Percentiles rank a stretch among this genome's conserved stretches.
Evolutionary conservation across 2,113 vertebrate genomes (phyloP).

Genomic region (Electrona antarctica): DNA sequence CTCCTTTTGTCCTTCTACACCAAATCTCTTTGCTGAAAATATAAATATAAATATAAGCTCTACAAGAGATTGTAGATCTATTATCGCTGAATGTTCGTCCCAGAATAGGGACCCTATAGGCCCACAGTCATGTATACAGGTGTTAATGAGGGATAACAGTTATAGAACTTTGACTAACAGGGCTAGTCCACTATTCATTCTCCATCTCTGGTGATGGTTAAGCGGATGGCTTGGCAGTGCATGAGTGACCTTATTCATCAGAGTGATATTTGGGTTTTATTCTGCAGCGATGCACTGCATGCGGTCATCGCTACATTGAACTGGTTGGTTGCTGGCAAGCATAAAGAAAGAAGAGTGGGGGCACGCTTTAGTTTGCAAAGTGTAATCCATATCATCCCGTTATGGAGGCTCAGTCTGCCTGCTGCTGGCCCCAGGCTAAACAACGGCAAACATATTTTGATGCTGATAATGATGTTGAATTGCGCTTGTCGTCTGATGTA

Average conservation of each 20-base stretch:
- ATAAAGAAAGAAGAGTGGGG: conserved; percentile 49
- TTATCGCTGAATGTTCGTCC: too few species aligned
- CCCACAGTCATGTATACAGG: conserved; percentile 19
- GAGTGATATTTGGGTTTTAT: conserved; percentile 74
- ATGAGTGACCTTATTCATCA: conserved; percentile 80
- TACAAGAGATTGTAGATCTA: too few species aligned
- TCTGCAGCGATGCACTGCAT: conserved; percentile 46
- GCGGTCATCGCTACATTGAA: conserved; percentile 56
- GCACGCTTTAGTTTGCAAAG: conserved; percentile 64
- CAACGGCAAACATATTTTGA: conserved; percentile 51
- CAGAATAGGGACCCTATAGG: neutral
- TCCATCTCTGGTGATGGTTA: conserved; percentile 32
- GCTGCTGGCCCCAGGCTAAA: conserved; percentile 49
- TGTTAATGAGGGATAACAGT: conserved; percentile 9
- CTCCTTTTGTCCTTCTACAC: neutral
- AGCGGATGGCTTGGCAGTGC: conserved; percentile 56
- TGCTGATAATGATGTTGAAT: conserved; percentile 68
- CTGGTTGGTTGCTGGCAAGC: conserved; percentile 52
- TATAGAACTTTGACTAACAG: conserved; percentile 29
- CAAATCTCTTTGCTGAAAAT: too few species aligned
- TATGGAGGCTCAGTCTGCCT: conserved; percentile 44
- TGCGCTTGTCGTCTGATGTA: conserved; percentile 71
- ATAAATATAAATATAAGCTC: too few species aligned
- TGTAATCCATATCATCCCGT: conserved; percentile 77
- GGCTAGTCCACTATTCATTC: neutral